A percentile compares a stretch with the other conserved stretches of the same genome.
Conservation (phyloP, 2,113 vertebrate species). For the Thalassarche chlororhynchos region DNA sequence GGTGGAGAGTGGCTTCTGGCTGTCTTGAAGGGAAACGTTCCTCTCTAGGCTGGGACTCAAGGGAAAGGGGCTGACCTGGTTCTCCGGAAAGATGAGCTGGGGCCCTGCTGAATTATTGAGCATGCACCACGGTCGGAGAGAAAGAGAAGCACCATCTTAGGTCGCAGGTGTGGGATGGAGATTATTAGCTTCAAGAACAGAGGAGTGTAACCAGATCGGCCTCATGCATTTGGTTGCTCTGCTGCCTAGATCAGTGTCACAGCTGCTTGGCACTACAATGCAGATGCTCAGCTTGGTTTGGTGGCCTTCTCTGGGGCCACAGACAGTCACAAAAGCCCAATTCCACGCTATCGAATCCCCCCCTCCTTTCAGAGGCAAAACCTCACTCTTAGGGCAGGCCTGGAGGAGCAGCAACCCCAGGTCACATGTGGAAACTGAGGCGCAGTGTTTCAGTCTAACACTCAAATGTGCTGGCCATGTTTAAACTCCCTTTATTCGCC, state of each 20-base stretch:
- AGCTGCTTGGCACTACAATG: not conserved
- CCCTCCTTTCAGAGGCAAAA: not conserved
- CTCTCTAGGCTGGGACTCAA: not conserved
- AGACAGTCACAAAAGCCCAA: not conserved
- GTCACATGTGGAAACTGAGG: not conserved
- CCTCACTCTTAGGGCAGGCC: not conserved
- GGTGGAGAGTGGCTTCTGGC: not conserved
- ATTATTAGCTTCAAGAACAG: not conserved
- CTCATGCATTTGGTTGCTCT: not conserved
- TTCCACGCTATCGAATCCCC: not conserved
- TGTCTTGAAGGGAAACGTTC: not conserved
- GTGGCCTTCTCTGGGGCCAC: not conserved
- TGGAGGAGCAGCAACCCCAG: not conserved
- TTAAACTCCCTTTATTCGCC: not conserved
- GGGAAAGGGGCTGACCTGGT: not conserved
- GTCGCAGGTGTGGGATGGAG: conserved; percentile 22
- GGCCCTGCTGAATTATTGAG: conserved; percentile 54
- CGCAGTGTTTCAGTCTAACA: not conserved
- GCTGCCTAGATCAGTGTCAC: not conserved
- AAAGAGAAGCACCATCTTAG: not conserved
- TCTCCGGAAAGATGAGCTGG: conserved; percentile 37
- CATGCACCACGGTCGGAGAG: not conserved
- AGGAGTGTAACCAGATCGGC: not conserved
- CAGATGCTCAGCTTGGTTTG: not conserved
- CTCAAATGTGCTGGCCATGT: not conserved